Evolutionary conservation across 1,140 invertebrate species (phyloP), one percentile per base, ranked within the genome.

Genomic region (Temnothorax nylanderi): DNA sequence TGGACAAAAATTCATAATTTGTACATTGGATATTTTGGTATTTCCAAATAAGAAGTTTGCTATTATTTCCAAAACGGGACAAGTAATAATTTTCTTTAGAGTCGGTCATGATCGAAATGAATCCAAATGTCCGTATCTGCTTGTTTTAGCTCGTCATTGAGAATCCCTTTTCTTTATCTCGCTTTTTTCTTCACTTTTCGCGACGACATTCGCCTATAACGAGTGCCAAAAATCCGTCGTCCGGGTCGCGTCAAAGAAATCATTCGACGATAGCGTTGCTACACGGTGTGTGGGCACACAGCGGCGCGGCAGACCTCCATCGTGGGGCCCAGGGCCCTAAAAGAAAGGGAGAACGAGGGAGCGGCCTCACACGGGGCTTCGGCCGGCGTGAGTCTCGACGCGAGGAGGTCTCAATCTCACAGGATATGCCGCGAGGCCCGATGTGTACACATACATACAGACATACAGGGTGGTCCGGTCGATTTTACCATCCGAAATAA

Each of bases 371-470:
- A 87, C 88, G 90, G 88, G 92, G 87, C 92, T 91, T 64, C 87
- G 86, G 76, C 85, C 91, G 92, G 88, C 90, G 91, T 92, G 92
- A 93, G 89, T 93, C 91, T 89, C 92, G 90, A 92, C 93, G 89
- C 92, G 92, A 92, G 90, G 91, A 90, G 92, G 93, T 94, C 92
- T 93, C 93, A 94, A 92, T 92, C 92, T 92, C 90, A 92, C 85
- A 87, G 88, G 86, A 89, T 88, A 87, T 80, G 78, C 88, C 77
- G 89, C 81, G 60, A 87, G 87, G 86, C 32, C 18, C 56, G 88
- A 71, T 80, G 74, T 86, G 82, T 84, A 89, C 77, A 75, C 76
- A 67, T 69, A 85, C 80, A 82, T 85, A 87, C 81, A 74, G 32
- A 77, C 41, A 44, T 67, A 78, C 75, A 65, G 47, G 62, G 64